These are phyloP conservation scores for Apamea sordens DNA, from an alignment of 2,888 invertebrate species.

Conservation along the genomic window DNA sequence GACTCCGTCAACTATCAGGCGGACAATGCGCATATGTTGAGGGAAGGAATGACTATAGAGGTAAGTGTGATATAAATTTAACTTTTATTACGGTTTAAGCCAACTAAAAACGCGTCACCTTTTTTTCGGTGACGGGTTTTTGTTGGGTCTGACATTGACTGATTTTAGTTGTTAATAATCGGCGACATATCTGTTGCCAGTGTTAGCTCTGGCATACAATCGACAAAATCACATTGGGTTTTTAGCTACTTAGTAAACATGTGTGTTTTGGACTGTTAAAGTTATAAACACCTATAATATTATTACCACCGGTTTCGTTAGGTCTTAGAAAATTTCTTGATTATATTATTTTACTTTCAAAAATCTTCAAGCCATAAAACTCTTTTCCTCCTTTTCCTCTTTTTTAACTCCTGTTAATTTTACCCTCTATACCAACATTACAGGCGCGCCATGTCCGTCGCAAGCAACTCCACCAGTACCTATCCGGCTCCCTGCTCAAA, in stretches of 20 bases:
- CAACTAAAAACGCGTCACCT: no score
- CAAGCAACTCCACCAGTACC: slow-evolving; percentile 93
- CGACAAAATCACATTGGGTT: neutral
- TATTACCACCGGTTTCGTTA: neutral
- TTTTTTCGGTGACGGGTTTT: neutral
- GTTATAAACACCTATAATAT: neutral
- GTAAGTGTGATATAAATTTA: slow-evolving; percentile 70
- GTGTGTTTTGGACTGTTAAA: no score
- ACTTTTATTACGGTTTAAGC: neutral
- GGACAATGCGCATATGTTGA: slow-evolving; percentile 92
- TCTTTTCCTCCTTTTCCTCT: no score
- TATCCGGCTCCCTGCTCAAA: slow-evolving; percentile 92
- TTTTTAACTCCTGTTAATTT: neutral
- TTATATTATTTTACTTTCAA: neutral
- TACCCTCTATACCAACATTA: neutral
- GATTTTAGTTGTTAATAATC: neutral
- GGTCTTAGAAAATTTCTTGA: neutral
- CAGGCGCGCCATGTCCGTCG: slow-evolving; percentile 96
- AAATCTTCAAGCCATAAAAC: neutral
- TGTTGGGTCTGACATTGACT: neutral
- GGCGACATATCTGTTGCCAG: neutral
- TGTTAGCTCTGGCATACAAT: neutral
- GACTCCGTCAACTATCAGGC: slow-evolving; percentile 96
- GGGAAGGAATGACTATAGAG: slow-evolving; percentile 94
- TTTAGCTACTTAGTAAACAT: no score